A percentile compares a stretch with the other conserved stretches of the same genome.
Conservation (phyloP, 2,797 vertebrate genomes). For the Leptatherina wallacei region DNA sequence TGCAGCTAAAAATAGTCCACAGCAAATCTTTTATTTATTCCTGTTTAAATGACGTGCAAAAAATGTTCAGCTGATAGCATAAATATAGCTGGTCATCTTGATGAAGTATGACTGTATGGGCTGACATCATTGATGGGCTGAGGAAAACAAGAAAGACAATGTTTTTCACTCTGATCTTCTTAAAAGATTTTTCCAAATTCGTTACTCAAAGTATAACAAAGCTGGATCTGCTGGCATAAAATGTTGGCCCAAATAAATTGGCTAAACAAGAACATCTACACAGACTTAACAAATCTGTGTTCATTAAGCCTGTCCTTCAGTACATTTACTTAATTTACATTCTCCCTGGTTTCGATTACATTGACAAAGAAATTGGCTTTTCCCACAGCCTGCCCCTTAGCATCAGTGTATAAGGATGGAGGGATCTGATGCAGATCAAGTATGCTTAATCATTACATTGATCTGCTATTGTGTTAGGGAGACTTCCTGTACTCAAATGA, state of each 20-base stretch:
- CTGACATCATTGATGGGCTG: constrained; percentile 1
- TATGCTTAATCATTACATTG: background rate
- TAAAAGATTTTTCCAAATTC: background rate
- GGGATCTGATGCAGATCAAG: background rate
- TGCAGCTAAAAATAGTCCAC: constrained; percentile 21
- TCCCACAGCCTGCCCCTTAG: background rate
- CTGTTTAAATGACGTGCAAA: constrained; percentile 1
- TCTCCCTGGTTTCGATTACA: background rate
- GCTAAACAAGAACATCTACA: background rate
- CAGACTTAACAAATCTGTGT: background rate
- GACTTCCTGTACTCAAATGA: background rate
- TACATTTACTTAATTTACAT: background rate
- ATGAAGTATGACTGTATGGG: background rate
- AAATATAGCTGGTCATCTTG: background rate
- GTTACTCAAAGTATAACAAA: background rate
- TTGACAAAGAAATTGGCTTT: constrained; percentile 13
- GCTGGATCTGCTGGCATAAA: background rate
- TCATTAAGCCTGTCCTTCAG: background rate
- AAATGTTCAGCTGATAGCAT: background rate
- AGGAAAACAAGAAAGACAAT: constrained; percentile 1
- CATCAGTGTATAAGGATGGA: background rate
- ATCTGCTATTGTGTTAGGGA: background rate
- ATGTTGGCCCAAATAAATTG: background rate
- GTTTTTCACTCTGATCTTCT: background rate
- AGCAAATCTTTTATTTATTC: constrained; percentile 23